These are phyloP conservation scores for Carpatolechia fugitivella DNA, from an alignment of 2,888 invertebrate species.

Conservation along the genomic window DNA sequence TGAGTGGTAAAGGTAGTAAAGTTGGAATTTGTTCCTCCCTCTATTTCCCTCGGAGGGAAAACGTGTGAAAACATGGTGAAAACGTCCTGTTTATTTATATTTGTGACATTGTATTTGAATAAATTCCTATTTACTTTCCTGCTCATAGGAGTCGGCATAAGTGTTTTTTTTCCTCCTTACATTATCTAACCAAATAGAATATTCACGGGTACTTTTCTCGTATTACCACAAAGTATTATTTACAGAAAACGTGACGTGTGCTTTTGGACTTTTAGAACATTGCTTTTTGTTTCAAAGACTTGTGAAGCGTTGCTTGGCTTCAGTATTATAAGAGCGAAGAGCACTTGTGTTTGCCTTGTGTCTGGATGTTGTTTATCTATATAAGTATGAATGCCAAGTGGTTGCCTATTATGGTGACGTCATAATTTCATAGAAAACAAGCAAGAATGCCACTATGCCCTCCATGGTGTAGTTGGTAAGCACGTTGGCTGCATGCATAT, in stretches of 20 bases:
- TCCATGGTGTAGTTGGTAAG: too few relatives aligned
- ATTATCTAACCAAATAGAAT: background rate
- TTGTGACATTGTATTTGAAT: conserved; percentile 21
- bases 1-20: conserved; percentile 11
- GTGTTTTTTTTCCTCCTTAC: background rate
- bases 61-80: conserved; percentile 12
- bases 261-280: background rate
- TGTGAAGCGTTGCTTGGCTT: too few relatives aligned
- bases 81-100: conserved; percentile 21
- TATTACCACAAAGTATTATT: background rate
- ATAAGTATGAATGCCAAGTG: too few relatives aligned
- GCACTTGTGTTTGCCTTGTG: too few relatives aligned
- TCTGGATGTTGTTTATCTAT: too few relatives aligned
- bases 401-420: too few relatives aligned
- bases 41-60: conserved; percentile 6
- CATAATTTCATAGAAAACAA: too few relatives aligned
- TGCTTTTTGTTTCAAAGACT: background rate
- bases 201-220: background rate
- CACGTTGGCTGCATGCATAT: too few relatives aligned
- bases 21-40: conserved; percentile 6
- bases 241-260: background rate
- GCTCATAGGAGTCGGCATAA: conserved; percentile 1
- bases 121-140: conserved; percentile 23
- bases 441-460: too few relatives aligned
- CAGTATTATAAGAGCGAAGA: too few relatives aligned